Evolutionary conservation across 2,113 vertebrate species (phyloP), one percentile per base, ranked within the genome.

Genomic region (Pterophyllum scalare): DNA sequence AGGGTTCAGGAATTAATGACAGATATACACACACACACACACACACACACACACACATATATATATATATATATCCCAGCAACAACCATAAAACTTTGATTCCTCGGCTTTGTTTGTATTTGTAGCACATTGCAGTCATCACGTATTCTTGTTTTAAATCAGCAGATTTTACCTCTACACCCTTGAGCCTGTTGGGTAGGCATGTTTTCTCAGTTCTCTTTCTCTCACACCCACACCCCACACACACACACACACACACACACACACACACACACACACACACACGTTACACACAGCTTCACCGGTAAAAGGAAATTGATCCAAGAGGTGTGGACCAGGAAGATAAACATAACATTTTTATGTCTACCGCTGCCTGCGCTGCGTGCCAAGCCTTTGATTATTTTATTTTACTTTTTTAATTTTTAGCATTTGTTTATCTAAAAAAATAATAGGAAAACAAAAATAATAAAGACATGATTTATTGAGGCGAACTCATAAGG

Each of bases 311-410:
- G 87, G 78, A 92, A 88, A 88, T 77, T 65, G 46, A 86, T 82
- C 78, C 57, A 78, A 74, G 57, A 84, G 92, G 83, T 87, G 87
- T 87, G 85, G 82, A 82, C 59, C 80, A 83, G 88, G 75, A 90
- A 87, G 65, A 82, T 70, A 88, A 62, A 87, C 86, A 86, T 15
- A 9, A 40, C n/a, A n/a, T 40, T 82, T 54, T 49, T 7, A 72
- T 13, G n/a, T 61, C 60, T 61, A 20, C 62, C 0, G 20, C 78
- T 76, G 56, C 46, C 19, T 67, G 81, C 0, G 20, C 78, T 76
- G 56, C 46, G n/a, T 67, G 81, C 64, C 58, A 38, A 49, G 61
- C 20, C 58, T 86, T 83, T 79, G 56, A 83, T 72, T 9, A 7
- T 35, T 35, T 35, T 35, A 35, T 35, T 35, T 35, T 35, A 35